Base-by-base conservation (phyloP, 92 coral and sea anemone genomes). In the Zoanthus sociatus region DNA sequence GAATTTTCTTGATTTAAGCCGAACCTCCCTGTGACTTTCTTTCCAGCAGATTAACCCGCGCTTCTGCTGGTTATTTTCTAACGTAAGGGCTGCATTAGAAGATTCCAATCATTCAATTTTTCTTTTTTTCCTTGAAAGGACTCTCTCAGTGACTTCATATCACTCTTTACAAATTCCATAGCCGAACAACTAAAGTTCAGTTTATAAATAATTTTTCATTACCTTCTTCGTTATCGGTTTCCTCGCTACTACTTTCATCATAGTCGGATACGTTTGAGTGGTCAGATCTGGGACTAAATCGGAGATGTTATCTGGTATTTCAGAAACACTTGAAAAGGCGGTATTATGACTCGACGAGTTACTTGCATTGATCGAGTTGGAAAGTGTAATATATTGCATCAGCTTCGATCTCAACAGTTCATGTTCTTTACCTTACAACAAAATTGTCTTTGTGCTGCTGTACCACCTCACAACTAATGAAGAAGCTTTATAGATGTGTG, bases 381-480 rank as follows among this genome's bases (percentile, higher is more conserved):
- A 13, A 4, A 13, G 73, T 68, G 5, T 8, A 68, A 68, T 68
- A 68, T 68, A 42, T 8, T 68, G 5, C 10, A 68, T 4, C 73
- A 68, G 73, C 73, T 68, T 68, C 10, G 73, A 4, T 68, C 73
- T 68, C 73, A 68, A 4, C 73, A 68, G 10, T 68, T 68, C 73
- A 13, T 68, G 73, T 0, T 68, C 73, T 68, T 68, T 68, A 42
- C 73, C 73, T 68, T 68, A 42, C 73, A 68, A 68, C 5, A 20
- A 13, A 68, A 68, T 42, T 0, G 87, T 70, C 17, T 83, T 83
- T 32, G 66, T 69, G 37, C 77, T 46, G 77, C 87, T 83, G 26
- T 83, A 83, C 87, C 87, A 83, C 48, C 71, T 26, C 26, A 26
- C 26, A 0, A 26, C 26, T 26, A 26, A 0, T 26, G 26, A 26